Conservation (phyloP, 2,113 vertebrate genomes). For the Nymphicus hollandicus region DNA sequence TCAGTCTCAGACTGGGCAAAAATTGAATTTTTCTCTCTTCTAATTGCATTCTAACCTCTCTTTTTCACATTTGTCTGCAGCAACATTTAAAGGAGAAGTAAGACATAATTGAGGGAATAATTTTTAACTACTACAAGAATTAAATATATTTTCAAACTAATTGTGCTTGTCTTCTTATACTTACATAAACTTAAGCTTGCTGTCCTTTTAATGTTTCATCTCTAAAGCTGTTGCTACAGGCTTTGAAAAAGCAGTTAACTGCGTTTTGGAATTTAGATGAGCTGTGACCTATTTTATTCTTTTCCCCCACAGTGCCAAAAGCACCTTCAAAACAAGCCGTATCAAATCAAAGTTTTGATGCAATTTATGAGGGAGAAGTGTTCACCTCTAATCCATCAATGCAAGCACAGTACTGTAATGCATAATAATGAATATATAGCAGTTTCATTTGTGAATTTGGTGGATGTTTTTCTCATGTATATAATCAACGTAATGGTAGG, state of each 20-base stretch:
- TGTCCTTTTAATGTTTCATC: constrained; percentile 5
- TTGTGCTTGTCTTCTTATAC: background rate
- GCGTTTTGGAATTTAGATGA: constrained; percentile 43
- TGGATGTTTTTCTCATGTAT: background rate
- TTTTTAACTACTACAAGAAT: background rate
- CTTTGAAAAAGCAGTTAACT: constrained; percentile 37
- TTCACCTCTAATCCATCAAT: background rate
- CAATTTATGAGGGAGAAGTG: background rate
- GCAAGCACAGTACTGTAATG: background rate
- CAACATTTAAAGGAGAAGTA: background rate
- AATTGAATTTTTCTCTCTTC: background rate
- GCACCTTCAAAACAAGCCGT: constrained; percentile 1
- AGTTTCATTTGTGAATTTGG: background rate
- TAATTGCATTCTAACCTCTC: background rate
- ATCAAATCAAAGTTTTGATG: background rate
- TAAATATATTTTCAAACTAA: background rate
- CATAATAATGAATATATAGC: background rate
- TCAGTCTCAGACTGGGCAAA: background rate
- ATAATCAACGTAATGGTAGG: background rate
- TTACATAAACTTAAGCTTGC: background rate
- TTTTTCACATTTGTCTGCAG: background rate
- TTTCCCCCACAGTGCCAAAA: background rate
- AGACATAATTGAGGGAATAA: background rate
- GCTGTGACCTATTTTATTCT: constrained; percentile 1
- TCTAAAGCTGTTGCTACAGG: constrained; percentile 20